Conservation (phyloP, 2,797 vertebrate genomes). For the Sebastes nivosus region DNA sequence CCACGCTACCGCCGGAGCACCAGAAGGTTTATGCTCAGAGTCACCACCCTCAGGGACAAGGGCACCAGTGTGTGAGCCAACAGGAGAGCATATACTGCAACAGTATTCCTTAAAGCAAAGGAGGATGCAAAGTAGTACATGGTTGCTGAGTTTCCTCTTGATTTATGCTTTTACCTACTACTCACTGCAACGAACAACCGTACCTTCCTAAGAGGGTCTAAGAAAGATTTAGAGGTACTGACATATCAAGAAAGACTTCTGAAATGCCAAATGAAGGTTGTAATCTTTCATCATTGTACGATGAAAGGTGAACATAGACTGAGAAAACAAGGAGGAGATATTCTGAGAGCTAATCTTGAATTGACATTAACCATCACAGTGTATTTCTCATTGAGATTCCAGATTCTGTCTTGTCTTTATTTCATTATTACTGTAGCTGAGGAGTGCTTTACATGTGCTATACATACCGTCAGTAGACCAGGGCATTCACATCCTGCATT, state of each 20-base stretch:
- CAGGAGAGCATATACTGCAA: not conserved
- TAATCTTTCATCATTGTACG: not conserved
- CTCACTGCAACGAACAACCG: not conserved
- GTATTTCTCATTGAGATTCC: not conserved
- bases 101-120: not conserved
- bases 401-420: not conserved
- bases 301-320: not conserved
- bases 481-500: not conserved
- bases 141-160: not conserved
- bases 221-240: not conserved
- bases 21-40: conserved; percentile 81
- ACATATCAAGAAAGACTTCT: not conserved
- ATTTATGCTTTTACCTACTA: not conserved
- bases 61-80: conserved; percentile 39
- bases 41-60: conserved; percentile 83
- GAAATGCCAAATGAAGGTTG: not conserved
- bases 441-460: not conserved
- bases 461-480: not conserved
- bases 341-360: not conserved
- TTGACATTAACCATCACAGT: not conserved
- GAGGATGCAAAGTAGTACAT: not conserved
- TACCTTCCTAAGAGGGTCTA: not conserved
- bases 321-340: not conserved
- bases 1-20: conserved; percentile 88
- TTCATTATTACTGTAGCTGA: not conserved